phyloP scores from a whole-genome alignment of 2,888 invertebrate species.

The Vannuccia rotundouncinata region DNA sequence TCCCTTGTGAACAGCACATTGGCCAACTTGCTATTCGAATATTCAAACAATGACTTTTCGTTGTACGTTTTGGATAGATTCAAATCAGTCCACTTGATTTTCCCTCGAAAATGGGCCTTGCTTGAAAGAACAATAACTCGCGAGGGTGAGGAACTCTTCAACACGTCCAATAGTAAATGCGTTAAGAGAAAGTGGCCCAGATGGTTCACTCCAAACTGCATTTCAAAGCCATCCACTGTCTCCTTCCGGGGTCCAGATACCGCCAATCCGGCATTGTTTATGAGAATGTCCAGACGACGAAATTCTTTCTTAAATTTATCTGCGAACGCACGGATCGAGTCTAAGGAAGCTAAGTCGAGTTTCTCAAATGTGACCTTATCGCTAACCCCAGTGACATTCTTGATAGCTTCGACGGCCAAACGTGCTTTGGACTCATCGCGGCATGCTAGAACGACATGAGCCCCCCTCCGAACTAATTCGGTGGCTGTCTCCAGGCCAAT shows the following conservation, averaged over 20 bases:
- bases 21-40: constrained; percentile 54
- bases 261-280: constrained; percentile 54
- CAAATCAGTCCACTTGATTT: constrained; percentile 52
- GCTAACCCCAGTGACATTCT: background rate
- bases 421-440: constrained; percentile 46
- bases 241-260: constrained; percentile 44
- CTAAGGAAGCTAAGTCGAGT: constrained; percentile 44
- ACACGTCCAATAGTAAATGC: constrained; percentile 49
- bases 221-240: constrained; percentile 53
- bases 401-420: constrained; percentile 44
- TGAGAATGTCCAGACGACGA: constrained; percentile 49
- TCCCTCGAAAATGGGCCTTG: constrained; percentile 42
- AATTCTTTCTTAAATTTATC: constrained; percentile 43
- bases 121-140: constrained; percentile 52
- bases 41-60: constrained; percentile 45
- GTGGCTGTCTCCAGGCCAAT: constrained; percentile 50
- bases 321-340: constrained; percentile 43
- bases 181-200: constrained; percentile 55
- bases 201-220: constrained; percentile 55
- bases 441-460: constrained; percentile 48
- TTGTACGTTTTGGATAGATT: constrained; percentile 47
- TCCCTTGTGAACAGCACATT: constrained; percentile 51
- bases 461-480: constrained; percentile 47
- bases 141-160: constrained; percentile 49
- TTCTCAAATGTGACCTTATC: constrained; percentile 40